Base-by-base conservation (phyloP, 2,797 vertebrate species). In the Orientallactaga sibirica region DNA sequence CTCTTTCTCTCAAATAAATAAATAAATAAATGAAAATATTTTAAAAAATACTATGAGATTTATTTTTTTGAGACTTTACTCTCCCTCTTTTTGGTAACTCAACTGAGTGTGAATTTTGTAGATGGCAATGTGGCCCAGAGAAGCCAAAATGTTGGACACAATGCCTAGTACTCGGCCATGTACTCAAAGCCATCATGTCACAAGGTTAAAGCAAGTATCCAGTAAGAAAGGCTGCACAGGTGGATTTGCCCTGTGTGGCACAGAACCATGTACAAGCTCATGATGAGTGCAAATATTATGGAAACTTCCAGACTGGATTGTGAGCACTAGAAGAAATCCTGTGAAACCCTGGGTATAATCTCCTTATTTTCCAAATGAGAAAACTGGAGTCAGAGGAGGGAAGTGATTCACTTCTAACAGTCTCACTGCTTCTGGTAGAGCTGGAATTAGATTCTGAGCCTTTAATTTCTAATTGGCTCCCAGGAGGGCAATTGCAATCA, bases 271-370 rank as follows among this genome's bases (percentile, higher is more conserved):
- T 7, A 10, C 64, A n/a, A 12, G 7, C 58, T 80, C 19, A 1
- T 1, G 3, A 6, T 0, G 4, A 16, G 27, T 0, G 12, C 15
- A 78, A 5, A n/a, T 2, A 5, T 22, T 1, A 24, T 19, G 2
- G 55, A 73, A 66, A 76, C 43, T 48, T 91, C 37, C 4, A n/a
- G 90, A 66, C 24, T 1, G 0, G 92, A 8, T 15, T 27, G 19
- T 22, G n/a, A 2, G 75, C 29, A 55, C 70, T 1, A 1, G 78
- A 81, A 78, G 88, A 22, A 41, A n/a, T 14, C 67, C 43, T 10
- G 5, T 7, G 70, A 48, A 88, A 71, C 15, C 1, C 0, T 14
- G 7, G 29, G 33, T 84, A 43, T 18, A 24, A n/a, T 61, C 29
- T 81, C 55, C 27, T 80, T 29, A 1, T 76, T 67, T 71, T 48